These are phyloP conservation scores for Neelides folsomi DNA, from an alignment of 2,888 invertebrate genomes.

Conservation along the genomic window DNA sequence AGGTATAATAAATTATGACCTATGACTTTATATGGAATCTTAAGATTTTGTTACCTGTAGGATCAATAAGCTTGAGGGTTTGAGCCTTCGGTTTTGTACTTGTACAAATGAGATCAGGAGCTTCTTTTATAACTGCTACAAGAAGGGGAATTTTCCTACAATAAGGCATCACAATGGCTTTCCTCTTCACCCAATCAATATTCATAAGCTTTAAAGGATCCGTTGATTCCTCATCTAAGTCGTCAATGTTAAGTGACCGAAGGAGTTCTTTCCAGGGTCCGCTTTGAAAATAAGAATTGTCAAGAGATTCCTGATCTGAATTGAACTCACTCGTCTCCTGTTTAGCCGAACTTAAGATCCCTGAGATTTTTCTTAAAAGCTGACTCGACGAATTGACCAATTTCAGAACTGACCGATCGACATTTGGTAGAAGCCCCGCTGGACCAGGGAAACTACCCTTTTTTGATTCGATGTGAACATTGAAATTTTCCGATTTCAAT, in stretches of 20 bases:
- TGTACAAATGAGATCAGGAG: slow-evolving; percentile 3
- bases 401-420: slow-evolving; percentile 4
- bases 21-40: no score
- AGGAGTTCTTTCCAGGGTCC: slow-evolving; percentile 2
- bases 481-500: not conserved
- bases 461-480: not conserved
- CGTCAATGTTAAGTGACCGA: not conserved
- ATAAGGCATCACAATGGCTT: not conserved
- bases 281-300: slow-evolving; percentile 1
- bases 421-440: slow-evolving; percentile 23
- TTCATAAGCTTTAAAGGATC: slow-evolving; percentile 6
- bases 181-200: slow-evolving; percentile 12
- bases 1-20: no score
- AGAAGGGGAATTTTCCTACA: slow-evolving; percentile 10
- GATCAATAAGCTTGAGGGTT: slow-evolving; percentile 7
- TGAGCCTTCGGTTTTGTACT: slow-evolving; percentile 3
- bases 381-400: slow-evolving; percentile 10
- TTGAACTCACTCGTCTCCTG: not conserved
- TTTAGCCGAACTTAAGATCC: slow-evolving; percentile 7
- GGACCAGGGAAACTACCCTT: slow-evolving; percentile 25
- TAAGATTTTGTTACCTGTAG: slow-evolving; percentile 8
- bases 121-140: slow-evolving; percentile 4
- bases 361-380: slow-evolving; percentile 9
- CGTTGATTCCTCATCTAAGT: not conserved
- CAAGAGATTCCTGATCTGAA: not conserved